Conservation (phyloP, 1,140 invertebrate genomes). For the Neodiprion virginianus region DNA sequence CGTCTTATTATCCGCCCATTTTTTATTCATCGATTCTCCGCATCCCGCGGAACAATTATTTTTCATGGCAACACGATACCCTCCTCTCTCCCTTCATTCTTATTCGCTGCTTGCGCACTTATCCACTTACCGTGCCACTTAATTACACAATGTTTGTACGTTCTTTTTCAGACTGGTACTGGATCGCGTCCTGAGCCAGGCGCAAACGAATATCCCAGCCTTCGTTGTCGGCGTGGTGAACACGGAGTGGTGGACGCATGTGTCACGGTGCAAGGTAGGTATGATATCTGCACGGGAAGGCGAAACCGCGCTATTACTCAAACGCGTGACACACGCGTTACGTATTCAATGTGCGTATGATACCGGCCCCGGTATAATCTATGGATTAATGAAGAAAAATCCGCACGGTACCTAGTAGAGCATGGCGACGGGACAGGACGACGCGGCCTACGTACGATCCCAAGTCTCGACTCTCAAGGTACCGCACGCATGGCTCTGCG, state of each 20-base stretch:
- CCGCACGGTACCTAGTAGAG: conserved; percentile 22
- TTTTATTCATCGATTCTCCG: no score
- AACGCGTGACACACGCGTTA: conserved; percentile 1
- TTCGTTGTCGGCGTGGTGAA: neutral
- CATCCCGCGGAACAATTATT: no score
- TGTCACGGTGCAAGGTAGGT: neutral
- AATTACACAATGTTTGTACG: no score
- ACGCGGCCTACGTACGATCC: conserved; percentile 10
- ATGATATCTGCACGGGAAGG: neutral
- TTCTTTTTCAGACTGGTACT: no score
- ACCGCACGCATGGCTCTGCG: neutral
- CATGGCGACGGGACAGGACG: conserved; percentile 13
- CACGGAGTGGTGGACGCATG: no score
- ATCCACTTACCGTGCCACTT: no score
- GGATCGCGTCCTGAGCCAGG: neutral
- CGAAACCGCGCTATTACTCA: neutral
- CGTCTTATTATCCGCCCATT: no score
- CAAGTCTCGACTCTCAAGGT: neutral
- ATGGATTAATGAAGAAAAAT: conserved; percentile 31
- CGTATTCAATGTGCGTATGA: neutral
- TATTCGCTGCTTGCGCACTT: no score
- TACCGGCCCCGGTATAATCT: neutral
- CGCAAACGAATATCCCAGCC: neutral
- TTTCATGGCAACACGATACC: no score
- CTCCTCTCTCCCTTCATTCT: no score